Conservation (phyloP, 2,888 invertebrate species). For the Polymixis flavicincta region DNA sequence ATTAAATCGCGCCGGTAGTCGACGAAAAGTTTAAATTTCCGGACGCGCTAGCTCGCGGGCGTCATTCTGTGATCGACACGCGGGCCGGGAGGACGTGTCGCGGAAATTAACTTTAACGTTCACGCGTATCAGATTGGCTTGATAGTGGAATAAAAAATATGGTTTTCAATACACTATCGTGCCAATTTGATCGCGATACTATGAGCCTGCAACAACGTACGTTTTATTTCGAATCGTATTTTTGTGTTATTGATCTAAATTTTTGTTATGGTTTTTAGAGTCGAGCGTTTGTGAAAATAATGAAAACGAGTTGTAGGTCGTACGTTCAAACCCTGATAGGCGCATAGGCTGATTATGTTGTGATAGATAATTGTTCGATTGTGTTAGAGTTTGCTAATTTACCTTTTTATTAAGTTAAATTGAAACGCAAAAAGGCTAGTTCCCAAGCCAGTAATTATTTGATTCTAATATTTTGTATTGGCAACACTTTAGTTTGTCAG, state of each 20-base stretch:
- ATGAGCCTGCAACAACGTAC: conserved; percentile 3
- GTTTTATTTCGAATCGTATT: conserved; percentile 3
- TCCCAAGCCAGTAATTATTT: too few relatives aligned
- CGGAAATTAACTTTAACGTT: conserved; percentile 72
- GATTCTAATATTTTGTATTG: too few relatives aligned
- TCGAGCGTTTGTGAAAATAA: neutral
- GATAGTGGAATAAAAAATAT: conserved; percentile 53
- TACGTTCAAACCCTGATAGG: too few relatives aligned
- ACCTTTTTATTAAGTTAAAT: too few relatives aligned
- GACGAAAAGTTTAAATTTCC: conserved; percentile 78
- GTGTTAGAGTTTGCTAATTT: too few relatives aligned
- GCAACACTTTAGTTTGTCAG: too few relatives aligned
- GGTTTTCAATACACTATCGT: conserved; percentile 50
- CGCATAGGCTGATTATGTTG: too few relatives aligned
- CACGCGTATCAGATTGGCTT: conserved; percentile 57
- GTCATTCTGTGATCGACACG: conserved; percentile 63
- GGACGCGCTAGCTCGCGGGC: conserved; percentile 57
- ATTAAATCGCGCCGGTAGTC: conserved; percentile 70
- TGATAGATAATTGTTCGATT: neutral
- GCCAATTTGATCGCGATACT: conserved; percentile 36
- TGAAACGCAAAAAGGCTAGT: too few relatives aligned
- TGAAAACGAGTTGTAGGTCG: too few relatives aligned
- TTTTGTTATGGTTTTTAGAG: neutral
- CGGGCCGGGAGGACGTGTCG: conserved; percentile 67
- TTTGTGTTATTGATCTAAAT: conserved; percentile 9